Conservation (phyloP, 2,888 invertebrate genomes). For the Odontocerum albicorne region DNA sequence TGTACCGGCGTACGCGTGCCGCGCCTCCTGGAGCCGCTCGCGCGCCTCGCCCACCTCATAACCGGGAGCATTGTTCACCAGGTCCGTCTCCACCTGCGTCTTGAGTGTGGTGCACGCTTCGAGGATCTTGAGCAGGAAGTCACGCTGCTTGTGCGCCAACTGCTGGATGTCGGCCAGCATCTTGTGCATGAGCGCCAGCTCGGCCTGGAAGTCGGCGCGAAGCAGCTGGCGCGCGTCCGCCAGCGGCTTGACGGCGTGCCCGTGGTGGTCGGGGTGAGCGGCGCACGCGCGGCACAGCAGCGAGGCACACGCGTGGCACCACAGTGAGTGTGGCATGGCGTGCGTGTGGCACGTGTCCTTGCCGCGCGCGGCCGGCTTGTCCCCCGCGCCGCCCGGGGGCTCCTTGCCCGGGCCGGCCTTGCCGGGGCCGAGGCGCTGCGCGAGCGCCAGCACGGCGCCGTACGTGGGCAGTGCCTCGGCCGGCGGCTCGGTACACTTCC, state of each 20-base stretch:
- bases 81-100: conserved; percentile 73
- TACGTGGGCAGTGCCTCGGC: conserved; percentile 70
- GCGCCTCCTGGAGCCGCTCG: conserved; percentile 63
- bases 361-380: conserved; percentile 39
- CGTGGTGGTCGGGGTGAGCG: conserved; percentile 67
- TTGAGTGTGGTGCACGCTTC: conserved; percentile 75
- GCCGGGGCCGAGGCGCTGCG: conserved; percentile 46
- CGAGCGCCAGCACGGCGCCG: conserved; percentile 66
- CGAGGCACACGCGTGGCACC: conserved; percentile 68
- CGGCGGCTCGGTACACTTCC: conserved; percentile 71
- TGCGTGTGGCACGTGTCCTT: conserved; percentile 70
- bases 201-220: conserved; percentile 65
- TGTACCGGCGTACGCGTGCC: conserved; percentile 60
- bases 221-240: conserved; percentile 68
- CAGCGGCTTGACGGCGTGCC: conserved; percentile 68
- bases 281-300: conserved; percentile 70
- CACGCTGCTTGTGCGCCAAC: conserved; percentile 69
- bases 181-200: conserved; percentile 69
- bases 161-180: conserved; percentile 71
- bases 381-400: conserved; percentile 23
- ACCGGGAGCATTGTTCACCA: conserved; percentile 67
- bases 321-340: conserved; percentile 70
- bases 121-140: conserved; percentile 70
- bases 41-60: conserved; percentile 67
- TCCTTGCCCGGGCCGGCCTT: conserved; percentile 30